A percentile compares a stretch with the other conserved stretches of the same genome.
These are phyloP conservation scores for Eptesicus fuscus DNA, from an alignment of 2,113 vertebrate genomes.

Conservation along the genomic window DNA sequence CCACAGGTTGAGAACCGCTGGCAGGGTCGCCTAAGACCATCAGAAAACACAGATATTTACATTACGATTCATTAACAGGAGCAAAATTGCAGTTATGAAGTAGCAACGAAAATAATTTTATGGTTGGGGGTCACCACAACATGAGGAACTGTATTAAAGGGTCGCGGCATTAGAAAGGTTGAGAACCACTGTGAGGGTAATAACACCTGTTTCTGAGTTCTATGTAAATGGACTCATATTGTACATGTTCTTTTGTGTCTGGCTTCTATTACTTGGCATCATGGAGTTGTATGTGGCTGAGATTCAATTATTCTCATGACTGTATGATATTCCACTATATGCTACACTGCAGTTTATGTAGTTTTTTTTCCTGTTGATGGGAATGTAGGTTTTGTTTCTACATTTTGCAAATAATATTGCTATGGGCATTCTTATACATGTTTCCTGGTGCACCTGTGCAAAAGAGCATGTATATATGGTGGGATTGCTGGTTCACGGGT, in stretches of 20 bases:
- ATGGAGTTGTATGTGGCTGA: neutral
- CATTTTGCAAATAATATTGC: neutral
- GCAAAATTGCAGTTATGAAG: too few relatives aligned
- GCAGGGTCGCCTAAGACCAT: too few relatives aligned
- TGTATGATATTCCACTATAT: neutral
- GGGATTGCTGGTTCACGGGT: neutral
- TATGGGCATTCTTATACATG: neutral
- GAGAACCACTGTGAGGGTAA: neutral
- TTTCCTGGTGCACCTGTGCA: neutral
- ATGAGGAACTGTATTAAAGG: too few relatives aligned
- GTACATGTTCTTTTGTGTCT: neutral
- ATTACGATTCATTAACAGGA: too few relatives aligned
- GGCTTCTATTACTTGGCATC: neutral
- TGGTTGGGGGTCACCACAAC: too few relatives aligned
- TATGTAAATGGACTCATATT: neutral
- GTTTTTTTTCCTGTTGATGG: neutral
- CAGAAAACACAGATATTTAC: too few relatives aligned
- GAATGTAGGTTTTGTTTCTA: neutral
- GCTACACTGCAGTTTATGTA: neutral
- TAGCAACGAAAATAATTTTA: too few relatives aligned
- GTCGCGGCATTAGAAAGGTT: too few relatives aligned
- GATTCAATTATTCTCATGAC: neutral
- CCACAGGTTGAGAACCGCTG: too few relatives aligned
- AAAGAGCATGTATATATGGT: neutral
- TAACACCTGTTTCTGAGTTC: neutral